Conservation (phyloP, 2,113 vertebrate species). For the Petrocephalus microphthalmus region DNA sequence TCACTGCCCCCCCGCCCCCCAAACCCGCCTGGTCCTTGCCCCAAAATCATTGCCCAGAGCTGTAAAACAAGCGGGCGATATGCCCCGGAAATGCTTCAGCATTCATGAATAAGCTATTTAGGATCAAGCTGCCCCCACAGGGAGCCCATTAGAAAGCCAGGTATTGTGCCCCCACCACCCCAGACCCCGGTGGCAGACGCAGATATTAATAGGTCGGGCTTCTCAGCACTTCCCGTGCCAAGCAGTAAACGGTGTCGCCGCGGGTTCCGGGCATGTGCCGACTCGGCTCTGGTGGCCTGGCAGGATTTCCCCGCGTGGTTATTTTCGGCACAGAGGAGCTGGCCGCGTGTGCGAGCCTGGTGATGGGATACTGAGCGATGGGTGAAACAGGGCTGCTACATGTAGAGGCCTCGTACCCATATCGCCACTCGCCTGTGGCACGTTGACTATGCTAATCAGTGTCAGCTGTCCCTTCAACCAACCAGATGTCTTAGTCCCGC, state of each 20-base stretch:
- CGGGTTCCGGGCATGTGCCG: neutral
- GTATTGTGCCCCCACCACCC: neutral
- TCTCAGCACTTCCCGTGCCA: neutral
- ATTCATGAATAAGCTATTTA: slow-evolving; percentile 39
- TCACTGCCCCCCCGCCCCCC: no score
- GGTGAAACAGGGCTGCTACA: neutral
- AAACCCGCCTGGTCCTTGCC: neutral
- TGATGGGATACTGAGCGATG: neutral
- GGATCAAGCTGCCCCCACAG: slow-evolving; percentile 54
- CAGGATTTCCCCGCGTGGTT: no score
- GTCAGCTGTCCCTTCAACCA: no score
- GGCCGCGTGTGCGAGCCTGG: no score
- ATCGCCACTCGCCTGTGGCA: neutral
- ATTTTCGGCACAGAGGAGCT: no score
- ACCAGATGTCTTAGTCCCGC: no score
- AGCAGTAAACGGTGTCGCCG: neutral
- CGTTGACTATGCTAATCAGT: no score
- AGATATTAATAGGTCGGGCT: neutral
- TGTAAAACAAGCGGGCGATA: slow-evolving; percentile 46
- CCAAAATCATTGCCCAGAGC: neutral
- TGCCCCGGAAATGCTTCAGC: slow-evolving; percentile 33
- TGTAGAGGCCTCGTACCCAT: neutral
- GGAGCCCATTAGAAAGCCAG: slow-evolving; percentile 34
- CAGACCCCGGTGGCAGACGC: neutral
- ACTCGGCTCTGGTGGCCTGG: neutral